Evolutionary conservation across 1,140 invertebrate species (phyloP).

Genomic region (Andricus grossulariae): DNA sequence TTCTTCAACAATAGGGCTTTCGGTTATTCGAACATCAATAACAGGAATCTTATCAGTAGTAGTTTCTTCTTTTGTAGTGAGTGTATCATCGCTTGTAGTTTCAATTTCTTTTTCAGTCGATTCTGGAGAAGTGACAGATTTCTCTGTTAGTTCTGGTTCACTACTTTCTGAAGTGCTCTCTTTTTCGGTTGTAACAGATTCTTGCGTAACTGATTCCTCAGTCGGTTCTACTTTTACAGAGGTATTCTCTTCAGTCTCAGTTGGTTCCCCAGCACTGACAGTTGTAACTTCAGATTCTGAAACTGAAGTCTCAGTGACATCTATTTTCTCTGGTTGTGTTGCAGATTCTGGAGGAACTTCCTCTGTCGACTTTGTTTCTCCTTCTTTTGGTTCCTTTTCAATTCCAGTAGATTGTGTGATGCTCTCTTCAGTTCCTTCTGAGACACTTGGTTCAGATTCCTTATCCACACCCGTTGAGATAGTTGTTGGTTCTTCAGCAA

Average conservation of each 20-base stretch:
- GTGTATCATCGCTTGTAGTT: slow-evolving; percentile 6
- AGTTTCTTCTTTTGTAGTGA: no score
- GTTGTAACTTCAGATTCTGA: slow-evolving; percentile 32
- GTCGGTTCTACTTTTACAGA: slow-evolving; percentile 44
- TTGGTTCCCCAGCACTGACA: slow-evolving; percentile 42
- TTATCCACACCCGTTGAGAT: no score
- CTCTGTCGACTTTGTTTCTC: slow-evolving; percentile 55
- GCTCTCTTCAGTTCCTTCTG: no score
- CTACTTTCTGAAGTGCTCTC: slow-evolving; percentile 33
- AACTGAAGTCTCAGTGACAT: slow-evolving; percentile 34
- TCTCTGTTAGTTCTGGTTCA: background rate
- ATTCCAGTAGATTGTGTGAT: slow-evolving; percentile 37
- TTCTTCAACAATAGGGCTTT: slow-evolving; percentile 26
- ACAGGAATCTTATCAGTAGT: background rate
- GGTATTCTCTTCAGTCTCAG: slow-evolving; percentile 40
- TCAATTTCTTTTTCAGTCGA: slow-evolving; percentile 15
- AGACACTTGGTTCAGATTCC: no score
- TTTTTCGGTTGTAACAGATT: slow-evolving; percentile 8
- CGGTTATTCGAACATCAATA: slow-evolving; percentile 29
- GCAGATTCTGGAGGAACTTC: slow-evolving; percentile 55
- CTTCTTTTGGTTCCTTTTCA: slow-evolving; percentile 24
- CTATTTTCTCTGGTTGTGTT: slow-evolving; percentile 48
- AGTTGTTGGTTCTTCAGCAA: no score
- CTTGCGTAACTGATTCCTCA: slow-evolving; percentile 34
- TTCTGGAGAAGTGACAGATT: slow-evolving; percentile 25